Conservation (phyloP, 2,888 invertebrate genomes). For the Agrotis ipsilon region DNA sequence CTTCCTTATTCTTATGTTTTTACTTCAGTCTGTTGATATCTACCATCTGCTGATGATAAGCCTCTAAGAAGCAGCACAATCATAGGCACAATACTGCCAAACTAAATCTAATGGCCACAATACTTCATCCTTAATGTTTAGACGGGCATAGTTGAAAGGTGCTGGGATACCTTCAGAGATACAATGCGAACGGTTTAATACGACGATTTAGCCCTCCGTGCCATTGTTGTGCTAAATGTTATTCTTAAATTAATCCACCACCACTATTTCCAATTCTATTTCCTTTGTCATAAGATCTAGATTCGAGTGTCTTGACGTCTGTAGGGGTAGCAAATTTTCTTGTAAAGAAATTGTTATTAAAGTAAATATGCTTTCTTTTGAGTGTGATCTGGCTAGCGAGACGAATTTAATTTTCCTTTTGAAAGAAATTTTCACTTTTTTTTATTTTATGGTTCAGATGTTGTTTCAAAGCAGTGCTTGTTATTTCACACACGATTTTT, state of each 20-base stretch:
- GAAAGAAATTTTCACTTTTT: neutral
- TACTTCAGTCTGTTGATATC: neutral
- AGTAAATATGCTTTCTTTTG: constrained; percentile 27
- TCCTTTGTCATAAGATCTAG: constrained; percentile 18
- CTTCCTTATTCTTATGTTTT: neutral
- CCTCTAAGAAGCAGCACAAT: constrained; percentile 12
- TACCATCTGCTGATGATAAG: neutral
- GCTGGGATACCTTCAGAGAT: constrained; percentile 83
- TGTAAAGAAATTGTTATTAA: constrained; percentile 14
- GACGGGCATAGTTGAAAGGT: constrained; percentile 80
- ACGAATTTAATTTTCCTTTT: neutral
- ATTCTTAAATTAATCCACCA: constrained; percentile 59
- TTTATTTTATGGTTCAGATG: neutral
- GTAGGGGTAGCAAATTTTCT: constrained; percentile 14
- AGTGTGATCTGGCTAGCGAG: neutral
- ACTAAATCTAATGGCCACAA: neutral
- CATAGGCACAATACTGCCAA: constrained; percentile 35
- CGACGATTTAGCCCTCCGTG: constrained; percentile 80
- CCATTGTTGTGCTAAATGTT: constrained; percentile 71
- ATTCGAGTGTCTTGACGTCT: constrained; percentile 20
- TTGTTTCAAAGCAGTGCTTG: no score
- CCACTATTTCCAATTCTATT: constrained; percentile 44
- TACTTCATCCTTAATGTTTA: constrained; percentile 66
- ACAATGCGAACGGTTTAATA: constrained; percentile 85
- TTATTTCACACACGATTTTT: no score